Percentiles rank a stretch among this genome's conserved stretches.
These are phyloP conservation scores for Chymomyza procnemis DNA, from an alignment of 2,888 invertebrate species.

Conservation along the genomic window DNA sequence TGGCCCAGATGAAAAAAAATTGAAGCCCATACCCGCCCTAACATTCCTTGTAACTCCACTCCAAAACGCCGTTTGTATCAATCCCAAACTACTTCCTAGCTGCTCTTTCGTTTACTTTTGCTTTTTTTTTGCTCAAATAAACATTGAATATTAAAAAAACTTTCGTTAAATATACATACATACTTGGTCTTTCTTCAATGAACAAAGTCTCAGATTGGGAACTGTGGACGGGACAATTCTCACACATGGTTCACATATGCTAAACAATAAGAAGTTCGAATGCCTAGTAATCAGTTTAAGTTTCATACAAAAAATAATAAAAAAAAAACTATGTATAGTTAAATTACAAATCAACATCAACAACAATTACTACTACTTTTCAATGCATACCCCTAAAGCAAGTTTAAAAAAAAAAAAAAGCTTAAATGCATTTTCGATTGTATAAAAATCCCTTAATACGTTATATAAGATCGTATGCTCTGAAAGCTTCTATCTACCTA, in stretches of 20 bases:
- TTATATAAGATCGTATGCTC: slow-evolving; percentile 50
- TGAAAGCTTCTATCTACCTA: slow-evolving; percentile 55
- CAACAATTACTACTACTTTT: slow-evolving; percentile 55
- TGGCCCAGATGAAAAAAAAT: slow-evolving; percentile 28
- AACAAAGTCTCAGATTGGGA: slow-evolving; percentile 84
- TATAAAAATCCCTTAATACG: slow-evolving; percentile 51
- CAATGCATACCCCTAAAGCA: slow-evolving; percentile 57
- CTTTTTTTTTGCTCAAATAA: slow-evolving; percentile 32
- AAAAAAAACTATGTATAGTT: slow-evolving; percentile 51
- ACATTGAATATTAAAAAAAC: slow-evolving; percentile 41
- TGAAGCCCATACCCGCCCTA: slow-evolving; percentile 37
- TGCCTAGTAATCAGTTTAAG: slow-evolving; percentile 46
- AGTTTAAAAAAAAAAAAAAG: not conserved
- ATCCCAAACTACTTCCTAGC: slow-evolving; percentile 21
- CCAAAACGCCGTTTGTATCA: slow-evolving; percentile 37
- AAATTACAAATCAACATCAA: slow-evolving; percentile 42
- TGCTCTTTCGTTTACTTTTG: slow-evolving; percentile 62
- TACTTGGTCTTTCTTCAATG: slow-evolving; percentile 45
- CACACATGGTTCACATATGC: slow-evolving; percentile 82
- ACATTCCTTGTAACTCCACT: slow-evolving; percentile 35
- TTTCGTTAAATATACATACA: slow-evolving; percentile 54
- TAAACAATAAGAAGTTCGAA: slow-evolving; percentile 33
- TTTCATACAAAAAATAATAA: slow-evolving; percentile 25
- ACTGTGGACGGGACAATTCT: slow-evolving; percentile 88
- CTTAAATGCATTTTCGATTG: slow-evolving; percentile 31